Base-by-base conservation (phyloP, 2,888 invertebrate genomes). In the Crematogaster levior region DNA sequence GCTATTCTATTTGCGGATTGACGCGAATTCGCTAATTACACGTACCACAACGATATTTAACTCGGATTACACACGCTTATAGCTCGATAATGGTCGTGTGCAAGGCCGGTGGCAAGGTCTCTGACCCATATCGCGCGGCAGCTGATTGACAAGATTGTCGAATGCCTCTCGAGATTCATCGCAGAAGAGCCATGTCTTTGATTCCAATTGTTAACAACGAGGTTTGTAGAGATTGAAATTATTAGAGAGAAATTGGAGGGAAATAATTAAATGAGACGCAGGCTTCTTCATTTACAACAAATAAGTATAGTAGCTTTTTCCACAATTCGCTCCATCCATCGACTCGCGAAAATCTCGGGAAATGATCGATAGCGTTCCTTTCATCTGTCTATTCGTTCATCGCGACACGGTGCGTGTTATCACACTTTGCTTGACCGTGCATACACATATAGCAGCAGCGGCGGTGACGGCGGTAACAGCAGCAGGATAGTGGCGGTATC, bases 401-500 rank as follows among this genome's bases (percentile, higher is more conserved):
- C n/a, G n/a, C 74, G 21, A 77, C 63, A 74, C 27, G 34, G 27
- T 37, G 37, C 51, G 63, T 65, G 70, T 73, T 74, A 70, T 77
- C 74, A 46, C 66, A 43, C 43, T 58, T 24, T 53, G 21, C 40
- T 27, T 27, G 43, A 12, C 18, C 30, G 43, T 34, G 43, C 9
- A 21, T 18, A 18, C 6, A 48, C 9, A 53, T 12, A 7, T 12
- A 15, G 21, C 27, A 21, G 15, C 15, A 24, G 30, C 3, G 5
- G 15, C 37, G 9, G 18, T 18, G 18, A 34, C 34, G 34, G 21
- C 27, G 12, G 24, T 6, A 37, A 21, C 61, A 18, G 77, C 7
- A 18, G 56, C 66, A 40, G 77, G 73, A 68, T 74, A 83, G 85
- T 86, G 87, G 84, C 85, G 74, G 86, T 91, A 91, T 91, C 91